These are phyloP conservation scores for Phragmatobia fuliginosa DNA, from an alignment of 2,888 invertebrate genomes.

Conservation along the genomic window DNA sequence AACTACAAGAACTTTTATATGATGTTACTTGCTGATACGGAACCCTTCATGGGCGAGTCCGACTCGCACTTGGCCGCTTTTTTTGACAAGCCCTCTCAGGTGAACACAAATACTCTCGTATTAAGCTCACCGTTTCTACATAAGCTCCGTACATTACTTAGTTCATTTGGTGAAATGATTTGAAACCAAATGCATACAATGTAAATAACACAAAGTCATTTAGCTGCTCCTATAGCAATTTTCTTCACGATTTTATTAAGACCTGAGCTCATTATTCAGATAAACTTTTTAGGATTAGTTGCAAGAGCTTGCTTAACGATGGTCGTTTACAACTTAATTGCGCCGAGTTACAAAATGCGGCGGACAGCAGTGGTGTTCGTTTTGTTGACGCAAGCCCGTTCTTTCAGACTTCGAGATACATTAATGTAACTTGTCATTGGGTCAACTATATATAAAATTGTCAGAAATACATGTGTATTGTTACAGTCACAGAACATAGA, in stretches of 20 bases:
- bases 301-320: constrained; percentile 36
- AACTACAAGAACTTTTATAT: too few species aligned
- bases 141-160: not conserved
- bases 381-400: constrained; percentile 47
- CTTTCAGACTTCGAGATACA: constrained; percentile 28
- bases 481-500: too few species aligned
- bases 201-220: not conserved
- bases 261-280: constrained; percentile 9
- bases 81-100: too few species aligned
- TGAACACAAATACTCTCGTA: too few species aligned
- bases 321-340: constrained; percentile 43
- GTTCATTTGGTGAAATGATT: not conserved
- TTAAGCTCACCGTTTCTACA: not conserved
- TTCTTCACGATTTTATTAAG: constrained; percentile 2
- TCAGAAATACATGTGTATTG: not conserved
- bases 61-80: too few species aligned
- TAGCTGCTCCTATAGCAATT: not conserved
- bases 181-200: not conserved
- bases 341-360: constrained; percentile 37
- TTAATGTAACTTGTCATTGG: constrained; percentile 42
- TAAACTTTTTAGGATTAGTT: constrained; percentile 25
- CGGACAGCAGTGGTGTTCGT: constrained; percentile 27
- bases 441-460: constrained; percentile 7
- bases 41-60: too few species aligned
- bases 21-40: too few species aligned